Evolutionary conservation across 2,888 invertebrate species (phyloP), one percentile per base, ranked within the genome.

Genomic region (Rambutsinella grinnellia): DNA sequence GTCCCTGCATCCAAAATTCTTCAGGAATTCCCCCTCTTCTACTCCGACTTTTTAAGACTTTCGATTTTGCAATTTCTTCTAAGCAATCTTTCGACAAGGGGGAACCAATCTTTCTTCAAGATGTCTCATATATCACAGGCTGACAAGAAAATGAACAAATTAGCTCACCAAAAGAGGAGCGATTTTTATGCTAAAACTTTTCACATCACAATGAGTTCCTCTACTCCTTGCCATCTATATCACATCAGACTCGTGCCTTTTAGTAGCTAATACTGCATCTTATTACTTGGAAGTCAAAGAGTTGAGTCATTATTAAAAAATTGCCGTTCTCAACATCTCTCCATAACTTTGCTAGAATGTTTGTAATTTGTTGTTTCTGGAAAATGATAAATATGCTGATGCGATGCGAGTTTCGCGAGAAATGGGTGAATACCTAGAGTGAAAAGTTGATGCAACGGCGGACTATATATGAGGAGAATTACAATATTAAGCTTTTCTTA

Each of bases 101-200:
- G 5, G 13, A 17, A 46, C 44, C 46, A 19, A 61, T 61, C 46
- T 61, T 61, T 61, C 61, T 61, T 24, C 36, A 36, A n/a, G 17
- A 21, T 62, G 54, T 54, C 65, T 67, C 67, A 67, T 67, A 67
- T 47, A 44, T 67, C 57, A 67, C 26, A 26, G 56, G 23, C n/a
- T 47, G 67, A 57, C 67, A 67, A 54, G 24, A 26, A 47, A 57
- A 36, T 57, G 67, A 67, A 56, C 46, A 67, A 67, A 67, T 67
- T 67, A 67, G 67, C 54, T 44, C 57, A 27, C 44, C 24, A 36
- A 49, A n/a, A 15, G 24, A 63, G 36, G 24, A 21, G 36, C 46
- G 8, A 67, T 56, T 56, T 56, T 46, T 57, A 57, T 67, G 67
- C 57, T 54, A 21, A 49, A 65, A 65, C 21, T 65, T 57, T 57